Evolutionary conservation across 2,113 vertebrate genomes (phyloP).

Genomic region (Coregonus clupeaformis): DNA sequence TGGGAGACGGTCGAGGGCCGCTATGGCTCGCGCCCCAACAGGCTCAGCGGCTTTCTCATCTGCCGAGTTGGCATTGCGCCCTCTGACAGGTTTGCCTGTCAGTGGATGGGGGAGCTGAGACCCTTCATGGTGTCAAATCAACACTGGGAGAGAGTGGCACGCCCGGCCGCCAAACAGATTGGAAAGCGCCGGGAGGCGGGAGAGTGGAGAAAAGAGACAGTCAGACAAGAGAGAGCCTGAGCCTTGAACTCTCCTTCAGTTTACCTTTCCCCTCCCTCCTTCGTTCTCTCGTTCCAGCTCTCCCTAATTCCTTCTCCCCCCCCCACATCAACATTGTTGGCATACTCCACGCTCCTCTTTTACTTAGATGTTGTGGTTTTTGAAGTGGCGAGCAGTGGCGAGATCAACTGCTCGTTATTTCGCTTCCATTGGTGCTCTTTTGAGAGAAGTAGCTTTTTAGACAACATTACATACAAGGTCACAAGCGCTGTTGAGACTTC

Average conservation of each 20-base stretch:
- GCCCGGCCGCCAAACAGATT: conserved; percentile 57
- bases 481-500: conserved; percentile 31
- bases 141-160: conserved; percentile 40
- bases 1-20: conserved; percentile 47
- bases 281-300: too few relatives aligned
- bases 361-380: conserved; percentile 47
- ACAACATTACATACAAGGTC: conserved; percentile 56
- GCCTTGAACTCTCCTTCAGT: conserved; percentile 47
- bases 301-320: conserved; percentile 21
- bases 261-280: conserved; percentile 23
- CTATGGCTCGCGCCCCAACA: conserved; percentile 17
- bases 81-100: conserved; percentile 40
- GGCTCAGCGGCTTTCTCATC: conserved; percentile 56
- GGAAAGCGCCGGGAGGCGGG: conserved; percentile 55
- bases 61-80: conserved; percentile 38
- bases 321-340: conserved; percentile 36
- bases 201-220: conserved; percentile 20
- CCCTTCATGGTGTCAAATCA: conserved; percentile 57
- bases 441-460: conserved; percentile 37
- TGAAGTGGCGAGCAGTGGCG: conserved; percentile 48
- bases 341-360: conserved; percentile 16
- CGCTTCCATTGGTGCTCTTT: conserved; percentile 36
- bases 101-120: conserved; percentile 5
- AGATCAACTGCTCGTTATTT: conserved; percentile 53
- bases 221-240: conserved; percentile 30